Evolutionary conservation across 2,888 invertebrate species (phyloP), one percentile per base, ranked within the genome.

Genomic region (Bugulina stolonifera): DNA sequence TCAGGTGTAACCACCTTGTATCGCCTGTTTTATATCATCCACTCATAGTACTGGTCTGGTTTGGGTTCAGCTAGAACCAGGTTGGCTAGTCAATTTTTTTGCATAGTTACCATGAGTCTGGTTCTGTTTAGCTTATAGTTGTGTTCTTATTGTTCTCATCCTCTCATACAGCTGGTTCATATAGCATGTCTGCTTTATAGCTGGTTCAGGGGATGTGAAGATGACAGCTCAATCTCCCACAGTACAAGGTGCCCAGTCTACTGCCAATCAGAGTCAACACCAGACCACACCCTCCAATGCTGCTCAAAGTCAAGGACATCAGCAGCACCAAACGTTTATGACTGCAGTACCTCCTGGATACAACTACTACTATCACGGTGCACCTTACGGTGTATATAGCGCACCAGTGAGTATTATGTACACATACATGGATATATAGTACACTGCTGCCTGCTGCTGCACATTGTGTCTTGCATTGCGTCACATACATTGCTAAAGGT

Each of bases 151-250:
- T n/a, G n/a, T n/a, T n/a, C n/a, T n/a, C n/a, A n/a, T n/a, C n/a
- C n/a, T n/a, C n/a, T n/a, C n/a, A n/a, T n/a, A n/a, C n/a, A n/a
- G n/a, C n/a, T n/a, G n/a, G n/a, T n/a, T n/a, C n/a, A n/a, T n/a
- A n/a, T n/a, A n/a, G n/a, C n/a, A n/a, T n/a, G n/a, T n/a, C 10
- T 43, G 43, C 18, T 5, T 43, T 43, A n/a, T 32, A 27, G 64
- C 25, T 32, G 64, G 64, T 10, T 22, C 64, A 64, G 64, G 64
- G 2, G 64, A 64, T 32, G 34, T 10, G 25, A 64, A 64, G 64
- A 64, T 64, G 64, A 64, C 64, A 25, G 64, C 64, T 64, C 64
- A 64, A n/a, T 64, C 64, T 32, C 64, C 64, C 29, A 64, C 64
- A 34, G 64, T 34, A 2, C 64, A 64, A 34, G 64, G 64, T 2